Base-by-base conservation (phyloP, 2,797 vertebrate species). In the Garrulus glandarius region DNA sequence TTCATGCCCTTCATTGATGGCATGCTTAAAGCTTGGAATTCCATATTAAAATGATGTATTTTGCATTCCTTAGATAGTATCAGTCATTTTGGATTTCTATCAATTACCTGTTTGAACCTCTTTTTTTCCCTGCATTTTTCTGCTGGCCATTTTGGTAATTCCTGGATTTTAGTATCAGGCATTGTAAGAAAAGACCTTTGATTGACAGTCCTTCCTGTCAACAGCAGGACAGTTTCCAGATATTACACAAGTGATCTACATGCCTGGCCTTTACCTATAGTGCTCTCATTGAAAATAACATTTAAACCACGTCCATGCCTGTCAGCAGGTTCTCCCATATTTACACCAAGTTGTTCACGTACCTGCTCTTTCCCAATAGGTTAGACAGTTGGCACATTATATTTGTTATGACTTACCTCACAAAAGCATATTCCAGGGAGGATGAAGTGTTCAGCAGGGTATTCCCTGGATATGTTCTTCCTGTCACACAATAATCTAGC, bases 101-200 rank as follows among this genome's bases (percentile, higher is more conserved):
- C 60, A 20, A 15, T 89, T 64, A 41, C 68, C 77, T 89, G 18
- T 85, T 81, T 47, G 10, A 60, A 49, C 50, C 11, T 36, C 49
- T 89, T 96, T 93, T 91, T 94, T 97, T 94, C 90, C 63, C 81
- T 83, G 81, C 6, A 16, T 50, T 84, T 94, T 89, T 96, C 94
- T 95, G 21, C 26, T 87, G 87, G 41, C 50, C 60, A 43, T 82
- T 93, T 87, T 90, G 74, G 64, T 95, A 92, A 95, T 92, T 93
- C 67, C 75, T 93, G 88, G 93, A 37, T 96, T 93, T 95, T 94
- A 97, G 59, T 94, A 88, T 95, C 77, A 60, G 88, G 29, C 32
- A 3, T 88, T 95, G 37, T 97, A 97, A 95, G 92, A 89, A 81
- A 89, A 93, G 36, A 95, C 87, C 96, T 95, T 75, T 92, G 91